Evolutionary conservation across 2,113 vertebrate species (phyloP), one percentile per base, ranked within the genome.

Genomic region (Chamaetylas fuelleborni): DNA sequence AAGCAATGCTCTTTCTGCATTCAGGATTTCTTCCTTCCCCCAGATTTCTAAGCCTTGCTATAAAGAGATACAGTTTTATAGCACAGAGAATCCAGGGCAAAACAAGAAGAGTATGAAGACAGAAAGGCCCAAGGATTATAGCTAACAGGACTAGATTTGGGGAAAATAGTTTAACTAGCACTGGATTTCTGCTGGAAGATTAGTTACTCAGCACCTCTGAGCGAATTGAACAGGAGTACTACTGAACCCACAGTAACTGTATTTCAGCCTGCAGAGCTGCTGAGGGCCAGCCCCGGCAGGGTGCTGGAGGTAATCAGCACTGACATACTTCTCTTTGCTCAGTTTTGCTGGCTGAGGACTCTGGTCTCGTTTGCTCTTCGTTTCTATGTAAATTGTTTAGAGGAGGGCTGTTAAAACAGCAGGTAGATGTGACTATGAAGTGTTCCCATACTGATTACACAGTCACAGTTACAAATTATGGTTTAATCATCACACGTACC

Each of bases 291-390:
- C 48, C 76, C 60, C n/a, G 12, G 92, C 86, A 83, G 77, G 80
- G 80, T 3, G 51, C 94, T 88, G 80, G 20, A 90, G 76, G 88
- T 95, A 88, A 93, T 95, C 93, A 95, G 94, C 74, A 62, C 64
- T 71, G 64, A 81, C 78, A 34, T 61, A 60, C 81, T 93, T 93
- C 79, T 79, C 86, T 77, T 72, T 84, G 66, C 86, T 91, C 65
- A 25, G 19, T 78, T 94, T 56, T 72, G 70, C 81, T 58, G 77
- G 88, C 53, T 69, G 78, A 89, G 61, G 36, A 51, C 61, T 84
- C 69, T 5, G 0, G 89, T 64, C 62, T 69, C 84, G 19, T 73
- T 93, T 70, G 88, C 18, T 78, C 28, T 28, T 61, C n/a, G 5
- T 54, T 94, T 67, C 50, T 86, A 45, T 78, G 53, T 51, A 66